Evolutionary conservation across 1,140 invertebrate species (phyloP).

Genomic region (Nomia melanderi): DNA sequence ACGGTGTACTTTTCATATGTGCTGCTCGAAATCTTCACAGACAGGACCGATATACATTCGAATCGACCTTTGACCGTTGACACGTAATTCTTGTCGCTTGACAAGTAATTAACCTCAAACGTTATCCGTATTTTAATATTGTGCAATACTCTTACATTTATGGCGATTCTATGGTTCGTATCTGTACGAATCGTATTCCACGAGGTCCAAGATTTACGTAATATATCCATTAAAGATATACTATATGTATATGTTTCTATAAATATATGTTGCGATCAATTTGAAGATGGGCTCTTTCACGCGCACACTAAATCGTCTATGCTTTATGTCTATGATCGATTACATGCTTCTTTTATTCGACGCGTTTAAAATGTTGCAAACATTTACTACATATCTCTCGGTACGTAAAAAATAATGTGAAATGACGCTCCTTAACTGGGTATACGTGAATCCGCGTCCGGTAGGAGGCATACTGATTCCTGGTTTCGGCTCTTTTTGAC

Average conservation of each 20-base stretch:
- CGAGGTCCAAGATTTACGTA: neutral
- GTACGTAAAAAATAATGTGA: neutral
- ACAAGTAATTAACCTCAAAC: constrained; percentile 15
- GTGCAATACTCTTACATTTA: neutral
- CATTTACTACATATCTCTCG: neutral
- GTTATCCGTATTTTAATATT: neutral
- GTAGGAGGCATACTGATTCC: constrained; percentile 22
- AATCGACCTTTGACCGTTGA: neutral
- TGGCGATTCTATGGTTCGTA: neutral
- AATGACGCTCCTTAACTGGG: neutral
- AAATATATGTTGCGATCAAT: neutral
- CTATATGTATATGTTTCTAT: too few species aligned
- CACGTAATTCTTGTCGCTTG: neutral
- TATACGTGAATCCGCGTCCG: neutral
- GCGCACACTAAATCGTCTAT: neutral
- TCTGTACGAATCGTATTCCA: neutral
- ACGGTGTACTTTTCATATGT: neutral
- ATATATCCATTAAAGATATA: neutral
- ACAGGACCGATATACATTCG: neutral
- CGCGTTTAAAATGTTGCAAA: neutral
- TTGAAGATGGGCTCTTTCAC: neutral
- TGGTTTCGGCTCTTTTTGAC: constrained; percentile 19
- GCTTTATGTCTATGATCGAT: neutral
- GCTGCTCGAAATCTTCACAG: neutral
- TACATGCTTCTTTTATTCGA: neutral